A percentile compares a stretch with the other conserved stretches of the same genome.
These are phyloP conservation scores for Pseudeuparius sepicola DNA, from an alignment of 2,888 invertebrate genomes.

Conservation along the genomic window DNA sequence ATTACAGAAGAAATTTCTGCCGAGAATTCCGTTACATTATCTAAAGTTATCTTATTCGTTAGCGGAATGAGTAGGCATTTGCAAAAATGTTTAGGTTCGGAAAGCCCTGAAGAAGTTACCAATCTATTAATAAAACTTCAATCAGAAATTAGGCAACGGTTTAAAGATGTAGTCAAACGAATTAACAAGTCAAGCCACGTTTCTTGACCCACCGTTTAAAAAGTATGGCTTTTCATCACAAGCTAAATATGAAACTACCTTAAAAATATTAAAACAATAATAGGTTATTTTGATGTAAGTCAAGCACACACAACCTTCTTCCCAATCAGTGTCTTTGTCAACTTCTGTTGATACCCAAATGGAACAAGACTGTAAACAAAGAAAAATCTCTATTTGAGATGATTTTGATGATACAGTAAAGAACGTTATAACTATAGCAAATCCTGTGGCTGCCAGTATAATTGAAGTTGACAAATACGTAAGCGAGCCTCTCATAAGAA, in stretches of 20 bases:
- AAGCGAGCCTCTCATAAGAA: constrained; percentile 14
- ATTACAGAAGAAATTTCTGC: constrained; percentile 6
- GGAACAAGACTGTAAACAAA: constrained; percentile 7
- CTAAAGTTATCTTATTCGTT: constrained; percentile 2
- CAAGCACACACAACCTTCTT: too few species aligned
- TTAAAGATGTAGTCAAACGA: too few species aligned
- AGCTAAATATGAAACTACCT: constrained; percentile 10
- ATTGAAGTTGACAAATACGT: constrained; percentile 16
- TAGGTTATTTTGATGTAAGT: constrained; percentile 8
- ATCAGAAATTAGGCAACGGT: too few species aligned
- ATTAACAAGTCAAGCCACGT: constrained; percentile 13
- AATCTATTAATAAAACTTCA: too few species aligned
- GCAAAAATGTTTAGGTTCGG: too few species aligned
- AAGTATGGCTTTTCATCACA: constrained; percentile 13
- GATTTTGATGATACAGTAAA: constrained; percentile 13
- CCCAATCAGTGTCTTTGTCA: too few species aligned
- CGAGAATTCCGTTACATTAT: constrained; percentile 1
- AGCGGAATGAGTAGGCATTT: too few species aligned
- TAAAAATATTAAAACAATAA: constrained; percentile 14
- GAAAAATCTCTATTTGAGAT: constrained; percentile 10
- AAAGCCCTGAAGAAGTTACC: too few species aligned
- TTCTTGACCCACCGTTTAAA: constrained; percentile 15
- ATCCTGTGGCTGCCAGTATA: constrained; percentile 14
- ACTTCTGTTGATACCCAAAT: constrained; percentile 6
- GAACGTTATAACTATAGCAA: constrained; percentile 11